These are phyloP conservation scores for Bimastos eiseni DNA, from an alignment of 2,888 invertebrate species.

Conservation along the genomic window DNA sequence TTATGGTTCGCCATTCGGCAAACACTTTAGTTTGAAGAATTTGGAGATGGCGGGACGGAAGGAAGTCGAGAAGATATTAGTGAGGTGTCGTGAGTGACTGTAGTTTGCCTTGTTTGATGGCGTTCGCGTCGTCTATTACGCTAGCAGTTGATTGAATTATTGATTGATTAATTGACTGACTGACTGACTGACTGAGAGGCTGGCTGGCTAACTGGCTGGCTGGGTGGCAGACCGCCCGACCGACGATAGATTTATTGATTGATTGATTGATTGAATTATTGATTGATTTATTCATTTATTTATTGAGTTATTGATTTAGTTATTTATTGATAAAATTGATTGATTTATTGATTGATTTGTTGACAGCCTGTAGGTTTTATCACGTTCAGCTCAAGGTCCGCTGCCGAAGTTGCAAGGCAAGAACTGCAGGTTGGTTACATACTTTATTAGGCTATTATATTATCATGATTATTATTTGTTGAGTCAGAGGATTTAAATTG, in stretches of 20 bases:
- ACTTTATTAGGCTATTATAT: background rate
- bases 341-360: background rate
- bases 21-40: background rate
- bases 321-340: background rate
- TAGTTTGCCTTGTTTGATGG: no score
- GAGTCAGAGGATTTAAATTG: background rate
- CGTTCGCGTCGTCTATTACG: no score
- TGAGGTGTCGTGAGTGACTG: no score
- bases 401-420: constrained; percentile 97
- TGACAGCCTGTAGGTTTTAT: constrained; percentile 97
- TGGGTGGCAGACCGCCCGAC: no score
- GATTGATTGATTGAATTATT: no score
- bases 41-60: background rate
- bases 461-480: background rate
- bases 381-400: constrained; percentile 94
- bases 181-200: no score
- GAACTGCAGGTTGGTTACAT: constrained; percentile 85
- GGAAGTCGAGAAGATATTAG: background rate
- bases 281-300: no score
- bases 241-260: no score
- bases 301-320: no score
- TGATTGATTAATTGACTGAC: no score
- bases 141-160: no score
- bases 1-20: background rate
- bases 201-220: no score